Conservation (phyloP, 2,113 vertebrate species). For the Sisor rabdophorus region DNA sequence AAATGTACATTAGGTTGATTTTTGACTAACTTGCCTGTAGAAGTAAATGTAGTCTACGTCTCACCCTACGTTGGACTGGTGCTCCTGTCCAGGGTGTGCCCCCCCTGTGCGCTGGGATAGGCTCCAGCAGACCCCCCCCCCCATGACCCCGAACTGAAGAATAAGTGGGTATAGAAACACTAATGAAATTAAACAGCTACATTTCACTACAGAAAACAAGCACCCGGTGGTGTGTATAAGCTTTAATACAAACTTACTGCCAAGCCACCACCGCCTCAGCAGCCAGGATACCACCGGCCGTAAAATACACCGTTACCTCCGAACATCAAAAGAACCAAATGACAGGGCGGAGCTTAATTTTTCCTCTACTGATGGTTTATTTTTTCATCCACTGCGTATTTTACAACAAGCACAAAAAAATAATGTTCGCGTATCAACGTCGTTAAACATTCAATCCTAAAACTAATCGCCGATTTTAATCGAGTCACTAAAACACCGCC, state of each 20-base stretch:
- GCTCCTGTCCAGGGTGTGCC: too few relatives aligned
- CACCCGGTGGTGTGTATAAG: too few relatives aligned
- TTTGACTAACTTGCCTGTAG: too few relatives aligned
- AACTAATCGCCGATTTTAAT: not conserved
- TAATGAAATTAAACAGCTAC: too few relatives aligned
- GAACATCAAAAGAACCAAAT: not conserved
- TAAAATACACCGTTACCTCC: not conserved
- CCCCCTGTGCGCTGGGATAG: too few relatives aligned
- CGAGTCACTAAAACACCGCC: not conserved
- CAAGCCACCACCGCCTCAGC: not conserved
- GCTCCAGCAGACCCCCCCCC: too few relatives aligned
- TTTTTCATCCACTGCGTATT: not conserved
- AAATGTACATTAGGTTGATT: too few relatives aligned
- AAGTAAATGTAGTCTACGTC: too few relatives aligned
- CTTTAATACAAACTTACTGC: not conserved
- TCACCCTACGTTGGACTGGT: too few relatives aligned
- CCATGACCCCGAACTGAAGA: too few relatives aligned
- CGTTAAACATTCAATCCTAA: not conserved
- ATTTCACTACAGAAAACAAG: too few relatives aligned
- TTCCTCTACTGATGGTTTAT: not conserved
- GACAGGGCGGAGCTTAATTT: not conserved
- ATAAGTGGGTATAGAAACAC: too few relatives aligned
- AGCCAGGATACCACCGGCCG: not conserved
- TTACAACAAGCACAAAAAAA: constrained; percentile 1
- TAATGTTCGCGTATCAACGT: not conserved